A percentile compares a stretch with the other conserved stretches of the same genome.
Evolutionary conservation across 1,140 invertebrate genomes (phyloP).

Genomic region (Diabrotica virgifera): DNA sequence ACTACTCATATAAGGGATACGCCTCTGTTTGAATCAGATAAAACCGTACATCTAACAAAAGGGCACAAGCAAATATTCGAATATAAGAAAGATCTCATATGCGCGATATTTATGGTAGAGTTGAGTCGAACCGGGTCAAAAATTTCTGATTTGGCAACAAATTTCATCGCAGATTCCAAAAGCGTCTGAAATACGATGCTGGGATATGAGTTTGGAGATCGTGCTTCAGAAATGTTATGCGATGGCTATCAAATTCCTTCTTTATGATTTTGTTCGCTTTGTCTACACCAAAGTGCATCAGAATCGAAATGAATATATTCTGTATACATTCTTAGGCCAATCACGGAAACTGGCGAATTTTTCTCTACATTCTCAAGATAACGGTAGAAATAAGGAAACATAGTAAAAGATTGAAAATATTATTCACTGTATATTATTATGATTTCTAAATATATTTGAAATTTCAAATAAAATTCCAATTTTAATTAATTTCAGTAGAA

Average conservation of each 20-base stretch:
- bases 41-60: neutral
- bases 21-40: neutral
- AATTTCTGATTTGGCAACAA: slow-evolving; percentile 22
- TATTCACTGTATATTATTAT: too few species aligned
- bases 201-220: slow-evolving; percentile 5
- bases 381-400: too few species aligned
- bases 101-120: slow-evolving; percentile 24
- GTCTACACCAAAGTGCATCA: neutral
- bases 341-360: too few species aligned
- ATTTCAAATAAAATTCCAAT: too few species aligned
- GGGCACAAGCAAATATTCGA: neutral
- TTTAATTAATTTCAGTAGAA: too few species aligned
- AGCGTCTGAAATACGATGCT: slow-evolving; percentile 16
- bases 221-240: neutral
- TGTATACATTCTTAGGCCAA: too few species aligned
- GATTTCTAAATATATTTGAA: too few species aligned
- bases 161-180: slow-evolving; percentile 9
- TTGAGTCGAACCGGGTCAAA: slow-evolving; percentile 26
- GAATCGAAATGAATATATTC: neutral
- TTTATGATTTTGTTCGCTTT: neutral
- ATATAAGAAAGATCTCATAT: slow-evolving; percentile 7
- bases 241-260: neutral
- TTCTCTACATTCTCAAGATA: too few species aligned
- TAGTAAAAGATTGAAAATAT: too few species aligned
- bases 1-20: neutral